These are phyloP conservation scores for Bombyx mandarina DNA, from an alignment of 1,140 invertebrate genomes.

Conservation along the genomic window DNA sequence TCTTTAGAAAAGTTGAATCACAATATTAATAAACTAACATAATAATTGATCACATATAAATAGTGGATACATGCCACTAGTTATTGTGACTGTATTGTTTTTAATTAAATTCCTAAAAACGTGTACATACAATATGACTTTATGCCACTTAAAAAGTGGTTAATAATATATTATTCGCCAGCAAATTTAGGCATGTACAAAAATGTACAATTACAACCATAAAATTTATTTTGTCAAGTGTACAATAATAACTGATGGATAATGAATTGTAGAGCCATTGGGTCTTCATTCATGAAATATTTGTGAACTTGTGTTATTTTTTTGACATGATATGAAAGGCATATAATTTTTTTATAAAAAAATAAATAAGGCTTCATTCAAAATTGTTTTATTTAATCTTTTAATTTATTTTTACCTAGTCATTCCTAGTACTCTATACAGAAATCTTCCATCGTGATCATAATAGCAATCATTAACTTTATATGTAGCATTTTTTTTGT, in stretches of 20 bases:
- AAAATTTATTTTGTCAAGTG: constrained; percentile 6
- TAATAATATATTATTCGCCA: too few species aligned
- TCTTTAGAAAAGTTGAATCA: too few species aligned
- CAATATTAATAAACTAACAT: not conserved
- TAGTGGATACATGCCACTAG: too few species aligned
- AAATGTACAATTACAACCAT: constrained; percentile 45
- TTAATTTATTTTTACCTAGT: constrained; percentile 5
- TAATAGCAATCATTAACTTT: constrained; percentile 83
- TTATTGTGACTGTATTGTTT: too few species aligned
- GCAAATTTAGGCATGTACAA: not conserved
- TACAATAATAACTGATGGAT: constrained; percentile 2
- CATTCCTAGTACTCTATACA: constrained; percentile 81
- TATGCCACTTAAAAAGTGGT: too few species aligned
- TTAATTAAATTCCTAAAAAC: too few species aligned
- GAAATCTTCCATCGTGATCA: constrained; percentile 81
- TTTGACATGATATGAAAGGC: constrained; percentile 53
- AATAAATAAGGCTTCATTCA: constrained; percentile 47
- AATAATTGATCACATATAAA: not conserved
- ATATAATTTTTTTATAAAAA: constrained; percentile 66
- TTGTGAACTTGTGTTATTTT: constrained; percentile 37
- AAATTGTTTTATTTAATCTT: constrained; percentile 41
- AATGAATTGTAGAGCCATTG: constrained; percentile 13
- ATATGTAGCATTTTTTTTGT: constrained; percentile 75
- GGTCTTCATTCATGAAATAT: constrained; percentile 17
- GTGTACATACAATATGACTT: too few species aligned